These are phyloP conservation scores for Hyles lineata DNA, from an alignment of 2,888 invertebrate genomes.

Conservation along the genomic window DNA sequence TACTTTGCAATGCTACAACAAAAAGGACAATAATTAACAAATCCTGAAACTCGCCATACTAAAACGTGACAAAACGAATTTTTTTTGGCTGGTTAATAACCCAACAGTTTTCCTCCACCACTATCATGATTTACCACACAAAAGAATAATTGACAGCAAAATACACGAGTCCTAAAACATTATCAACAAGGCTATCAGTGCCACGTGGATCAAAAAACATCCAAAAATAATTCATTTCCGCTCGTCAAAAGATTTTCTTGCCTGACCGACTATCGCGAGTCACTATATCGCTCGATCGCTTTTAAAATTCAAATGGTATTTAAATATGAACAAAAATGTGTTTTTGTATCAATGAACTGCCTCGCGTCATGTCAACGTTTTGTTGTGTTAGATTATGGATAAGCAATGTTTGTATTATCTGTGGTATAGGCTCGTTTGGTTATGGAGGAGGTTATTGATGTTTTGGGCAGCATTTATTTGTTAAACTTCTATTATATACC, in stretches of 20 bases:
- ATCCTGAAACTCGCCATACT: no score
- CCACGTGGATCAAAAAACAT: conserved; percentile 1
- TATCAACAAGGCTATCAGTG: conserved; percentile 13
- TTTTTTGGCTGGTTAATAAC: no score
- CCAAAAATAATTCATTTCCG: conserved; percentile 14
- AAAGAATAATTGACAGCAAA: background rate
- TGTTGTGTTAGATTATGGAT: conserved; percentile 1
- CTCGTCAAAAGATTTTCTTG: conserved; percentile 14
- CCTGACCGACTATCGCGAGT: background rate
- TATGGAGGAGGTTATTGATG: background rate
- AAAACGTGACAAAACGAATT: no score
- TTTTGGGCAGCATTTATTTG: no score
- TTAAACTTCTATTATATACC: no score
- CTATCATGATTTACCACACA: background rate
- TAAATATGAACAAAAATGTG: conserved; percentile 15
- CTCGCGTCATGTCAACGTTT: conserved; percentile 11
- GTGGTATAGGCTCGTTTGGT: conserved; percentile 1
- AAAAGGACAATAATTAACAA: no score
- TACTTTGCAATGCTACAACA: no score
- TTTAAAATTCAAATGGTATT: conserved; percentile 16
- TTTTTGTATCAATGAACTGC: conserved; percentile 13
- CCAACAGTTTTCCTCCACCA: no score
- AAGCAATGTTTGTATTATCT: conserved; percentile 8
- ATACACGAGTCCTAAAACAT: background rate
- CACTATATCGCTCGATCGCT: conserved; percentile 2